These are phyloP conservation scores for Chloroclysta siterata DNA, from an alignment of 2,888 invertebrate genomes.

Conservation along the genomic window DNA sequence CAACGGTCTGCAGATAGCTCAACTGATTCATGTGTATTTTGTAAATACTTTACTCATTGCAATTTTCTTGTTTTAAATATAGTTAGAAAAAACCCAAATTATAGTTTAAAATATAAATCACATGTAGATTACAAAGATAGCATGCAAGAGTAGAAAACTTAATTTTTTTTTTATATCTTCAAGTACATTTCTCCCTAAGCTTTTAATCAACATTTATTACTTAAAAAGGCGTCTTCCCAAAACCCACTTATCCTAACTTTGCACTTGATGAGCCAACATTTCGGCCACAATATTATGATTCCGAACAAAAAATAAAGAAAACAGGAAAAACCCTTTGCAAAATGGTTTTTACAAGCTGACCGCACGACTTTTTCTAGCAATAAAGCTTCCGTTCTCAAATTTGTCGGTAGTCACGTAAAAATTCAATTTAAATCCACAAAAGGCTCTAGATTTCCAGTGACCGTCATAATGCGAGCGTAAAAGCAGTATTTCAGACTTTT, in stretches of 20 bases:
- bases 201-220: background rate
- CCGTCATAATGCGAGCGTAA: background rate
- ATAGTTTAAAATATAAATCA: too few relatives aligned
- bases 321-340: conserved; percentile 2
- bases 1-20: too few relatives aligned
- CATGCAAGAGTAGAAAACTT: too few relatives aligned
- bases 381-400: conserved; percentile 17
- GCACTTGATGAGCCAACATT: background rate
- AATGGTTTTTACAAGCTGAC: conserved; percentile 10
- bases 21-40: too few relatives aligned
- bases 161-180: too few relatives aligned
- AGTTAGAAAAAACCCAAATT: too few relatives aligned
- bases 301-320: conserved; percentile 8
- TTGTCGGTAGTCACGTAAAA: conserved; percentile 30
- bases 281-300: conserved; percentile 7
- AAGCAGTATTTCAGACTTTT: too few relatives aligned
- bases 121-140: too few relatives aligned
- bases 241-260: background rate
- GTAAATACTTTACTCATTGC: too few relatives aligned
- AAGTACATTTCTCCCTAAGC: background rate
- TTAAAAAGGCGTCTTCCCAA: background rate
- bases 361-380: conserved; percentile 15
- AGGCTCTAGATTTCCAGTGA: background rate
- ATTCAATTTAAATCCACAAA: conserved; percentile 25
- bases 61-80: too few relatives aligned